These are phyloP conservation scores for Platycheirus albimanus DNA, from an alignment of 2,888 invertebrate genomes.

Conservation along the genomic window DNA sequence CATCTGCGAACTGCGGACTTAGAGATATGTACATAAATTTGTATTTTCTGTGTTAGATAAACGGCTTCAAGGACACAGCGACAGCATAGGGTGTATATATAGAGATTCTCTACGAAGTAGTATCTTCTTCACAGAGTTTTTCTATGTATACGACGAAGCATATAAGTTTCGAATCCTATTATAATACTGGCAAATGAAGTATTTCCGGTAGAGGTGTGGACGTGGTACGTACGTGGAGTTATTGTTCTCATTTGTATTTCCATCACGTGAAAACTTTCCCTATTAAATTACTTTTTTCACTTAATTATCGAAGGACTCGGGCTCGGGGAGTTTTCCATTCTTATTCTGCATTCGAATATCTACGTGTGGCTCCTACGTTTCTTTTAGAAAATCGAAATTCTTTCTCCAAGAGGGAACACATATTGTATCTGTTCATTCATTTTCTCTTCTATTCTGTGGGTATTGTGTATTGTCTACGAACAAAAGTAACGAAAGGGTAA, in stretches of 20 bases:
- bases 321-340: constrained; percentile 27
- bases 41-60: constrained; percentile 27
- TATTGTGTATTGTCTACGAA: neutral
- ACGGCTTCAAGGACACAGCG: constrained; percentile 13
- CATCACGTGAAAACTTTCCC: constrained; percentile 72
- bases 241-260: constrained; percentile 63
- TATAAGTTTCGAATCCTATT: constrained; percentile 25
- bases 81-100: neutral
- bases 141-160: too few species aligned
- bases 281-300: constrained; percentile 66
- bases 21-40: constrained; percentile 63
- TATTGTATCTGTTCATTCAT: too few species aligned
- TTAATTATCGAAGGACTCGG: constrained; percentile 62
- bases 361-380: constrained; percentile 1
- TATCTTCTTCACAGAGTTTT: neutral
- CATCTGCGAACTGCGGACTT: constrained; percentile 29
- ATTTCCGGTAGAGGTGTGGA: constrained; percentile 16
- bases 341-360: too few species aligned
- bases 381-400: neutral
- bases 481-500: constrained; percentile 11
- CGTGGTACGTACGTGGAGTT: too few species aligned
- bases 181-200: constrained; percentile 28
- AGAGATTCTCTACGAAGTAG: constrained; percentile 33
- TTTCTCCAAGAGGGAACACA: constrained; percentile 7
- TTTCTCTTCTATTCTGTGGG: neutral